A percentile compares a stretch with the other conserved stretches of the same genome.
phyloP scores from a whole-genome alignment of 2,888 invertebrate species.

The Ethmia dodecea region DNA sequence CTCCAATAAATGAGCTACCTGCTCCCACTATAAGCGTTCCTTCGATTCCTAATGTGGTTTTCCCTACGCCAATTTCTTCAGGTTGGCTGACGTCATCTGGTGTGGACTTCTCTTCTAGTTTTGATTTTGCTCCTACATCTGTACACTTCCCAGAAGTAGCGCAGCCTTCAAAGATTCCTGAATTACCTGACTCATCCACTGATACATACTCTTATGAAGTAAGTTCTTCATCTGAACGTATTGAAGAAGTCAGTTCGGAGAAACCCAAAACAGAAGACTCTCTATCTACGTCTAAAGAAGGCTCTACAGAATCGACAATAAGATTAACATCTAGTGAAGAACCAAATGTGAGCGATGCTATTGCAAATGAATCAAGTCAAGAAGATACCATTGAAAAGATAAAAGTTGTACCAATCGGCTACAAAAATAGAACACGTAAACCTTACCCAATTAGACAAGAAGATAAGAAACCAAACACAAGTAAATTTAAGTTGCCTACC shows the following conservation, averaged over 20 bases:
- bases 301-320: slow-evolving; percentile 28
- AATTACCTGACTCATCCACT: slow-evolving; percentile 30
- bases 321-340: slow-evolving; percentile 27
- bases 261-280: slow-evolving; percentile 32
- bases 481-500: slow-evolving; percentile 42
- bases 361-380: slow-evolving; percentile 38
- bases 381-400: slow-evolving; percentile 49
- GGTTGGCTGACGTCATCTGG: slow-evolving; percentile 68
- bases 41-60: slow-evolving; percentile 45
- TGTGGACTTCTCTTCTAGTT: slow-evolving; percentile 59
- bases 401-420: slow-evolving; percentile 40
- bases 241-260: slow-evolving; percentile 32
- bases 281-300: slow-evolving; percentile 28
- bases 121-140: slow-evolving; percentile 55
- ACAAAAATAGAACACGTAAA: slow-evolving; percentile 56
- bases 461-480: slow-evolving; percentile 44
- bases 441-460: slow-evolving; percentile 55
- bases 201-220: slow-evolving; percentile 49
- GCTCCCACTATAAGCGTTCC: slow-evolving; percentile 26
- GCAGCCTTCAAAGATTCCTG: slow-evolving; percentile 32
- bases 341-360: slow-evolving; percentile 26
- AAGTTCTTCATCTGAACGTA: slow-evolving; percentile 43
- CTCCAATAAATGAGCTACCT: slow-evolving; percentile 31
- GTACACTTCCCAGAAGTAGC: slow-evolving; percentile 43
- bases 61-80: slow-evolving; percentile 62